Base-by-base conservation (phyloP, 1,140 invertebrate species). In the Bombus breviceps region DNA sequence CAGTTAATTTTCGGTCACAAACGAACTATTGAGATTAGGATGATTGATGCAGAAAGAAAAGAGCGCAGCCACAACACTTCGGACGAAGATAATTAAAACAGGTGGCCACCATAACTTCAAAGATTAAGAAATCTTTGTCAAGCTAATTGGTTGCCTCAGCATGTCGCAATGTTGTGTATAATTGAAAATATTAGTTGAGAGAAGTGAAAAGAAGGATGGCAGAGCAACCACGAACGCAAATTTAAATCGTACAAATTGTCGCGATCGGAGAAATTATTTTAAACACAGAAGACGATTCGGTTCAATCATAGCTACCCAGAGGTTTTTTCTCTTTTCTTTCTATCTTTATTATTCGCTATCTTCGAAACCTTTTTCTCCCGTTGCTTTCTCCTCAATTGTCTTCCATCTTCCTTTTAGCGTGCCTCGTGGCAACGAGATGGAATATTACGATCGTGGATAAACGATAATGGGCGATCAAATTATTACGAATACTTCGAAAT, bases 161-260 rank as follows among this genome's bases (percentile, higher is more conserved):
- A 22, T 18, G 41, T 22, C 66, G 18, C 28, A 12, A 71, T 34
- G 15, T 18, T 34, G 1, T 32, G 0, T 8, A 4, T 59, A 34
- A 76, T 83, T 34, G 28, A 83, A 83, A 53, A 53, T 22, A 22
- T 18, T 22, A 53, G 1, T 53, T 53, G 47, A 41, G 15, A 32
- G 6, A n/a, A 43, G 9, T n/a, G 9, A 37, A 9, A 37, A 9
- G 3, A 3, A 37, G 22, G 3, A 10, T 5, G 32, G 18, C n/a
- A 12, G 32, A 34, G 15, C 32, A 76, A 53, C 47, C 22, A 22
- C 47, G 47, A 53, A 53, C 64, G 15, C 18, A 25, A 82, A 64
- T 82, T 64, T 83, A 74, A 79, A 88, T 87, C 62, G 75, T 82
- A 87, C 71, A 62, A 88, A 87, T 87, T 83, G 76, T 84, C 57